A percentile compares a stretch with the other conserved stretches of the same genome.
phyloP scores from a whole-genome alignment of 2,797 vertebrate genomes.

The Pipistrellus pipistrellus region DNA sequence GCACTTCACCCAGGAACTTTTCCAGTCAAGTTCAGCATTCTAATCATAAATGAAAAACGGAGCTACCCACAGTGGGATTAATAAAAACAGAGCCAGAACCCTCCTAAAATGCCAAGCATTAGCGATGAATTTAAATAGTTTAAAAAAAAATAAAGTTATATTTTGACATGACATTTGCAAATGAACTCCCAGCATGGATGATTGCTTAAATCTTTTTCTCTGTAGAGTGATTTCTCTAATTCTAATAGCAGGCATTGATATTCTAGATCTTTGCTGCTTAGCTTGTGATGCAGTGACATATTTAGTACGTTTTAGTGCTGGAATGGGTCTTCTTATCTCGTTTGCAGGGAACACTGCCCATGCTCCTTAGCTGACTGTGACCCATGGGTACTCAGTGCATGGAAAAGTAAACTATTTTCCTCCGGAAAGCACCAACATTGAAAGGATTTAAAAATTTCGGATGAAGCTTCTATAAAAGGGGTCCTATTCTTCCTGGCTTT shows the following conservation, averaged over 20 bases:
- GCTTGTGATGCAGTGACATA: background rate
- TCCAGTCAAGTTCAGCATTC: conserved; percentile 20
- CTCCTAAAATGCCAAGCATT: conserved; percentile 69
- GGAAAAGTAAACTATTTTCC: background rate
- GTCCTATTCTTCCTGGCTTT: background rate
- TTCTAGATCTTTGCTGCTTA: background rate
- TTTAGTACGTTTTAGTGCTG: background rate
- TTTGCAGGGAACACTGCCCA: background rate
- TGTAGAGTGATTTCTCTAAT: conserved; percentile 58
- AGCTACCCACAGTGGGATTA: conserved; percentile 46
- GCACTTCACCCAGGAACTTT: background rate
- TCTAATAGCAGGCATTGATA: conserved; percentile 6
- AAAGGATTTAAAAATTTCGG: conserved; percentile 37
- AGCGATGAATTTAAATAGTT: conserved; percentile 63
- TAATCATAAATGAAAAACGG: conserved; percentile 63
- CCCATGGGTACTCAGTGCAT: background rate
- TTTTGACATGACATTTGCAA: conserved; percentile 74
- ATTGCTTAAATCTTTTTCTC: conserved; percentile 60
- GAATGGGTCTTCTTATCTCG: background rate
- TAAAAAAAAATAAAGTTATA: conserved; percentile 51
- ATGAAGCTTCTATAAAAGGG: background rate
- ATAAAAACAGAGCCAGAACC: conserved; percentile 58
- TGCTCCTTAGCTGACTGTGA: background rate
- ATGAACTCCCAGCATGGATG: conserved; percentile 51
- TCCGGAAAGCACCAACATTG: background rate